These are phyloP conservation scores for Oophaga sylvatica DNA, from an alignment of 2,797 vertebrate genomes.

Conservation along the genomic window DNA sequence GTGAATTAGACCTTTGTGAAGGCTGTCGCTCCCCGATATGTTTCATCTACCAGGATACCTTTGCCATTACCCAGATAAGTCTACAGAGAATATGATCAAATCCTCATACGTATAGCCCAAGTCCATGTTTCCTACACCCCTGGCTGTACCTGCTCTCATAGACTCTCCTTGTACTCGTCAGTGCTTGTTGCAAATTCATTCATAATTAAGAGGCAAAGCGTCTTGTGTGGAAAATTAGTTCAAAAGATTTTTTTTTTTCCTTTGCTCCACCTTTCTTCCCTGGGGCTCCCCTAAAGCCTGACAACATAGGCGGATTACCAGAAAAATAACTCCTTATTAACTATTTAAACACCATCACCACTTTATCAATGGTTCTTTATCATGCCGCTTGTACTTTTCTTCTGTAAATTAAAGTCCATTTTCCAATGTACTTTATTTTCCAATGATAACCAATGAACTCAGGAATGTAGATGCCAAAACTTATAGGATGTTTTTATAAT, in stretches of 20 bases:
- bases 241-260: slow-evolving; percentile 48
- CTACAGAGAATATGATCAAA: background rate
- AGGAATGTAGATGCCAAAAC: background rate
- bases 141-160: slow-evolving; percentile 22
- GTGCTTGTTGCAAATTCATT: slow-evolving; percentile 53
- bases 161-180: slow-evolving; percentile 43
- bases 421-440: too few species aligned
- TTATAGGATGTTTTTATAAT: background rate
- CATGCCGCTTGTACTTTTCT: background rate
- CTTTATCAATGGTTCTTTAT: background rate
- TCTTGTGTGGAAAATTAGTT: slow-evolving; percentile 55
- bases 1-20: background rate
- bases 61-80: background rate
- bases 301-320: slow-evolving; percentile 54
- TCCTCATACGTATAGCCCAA: background rate
- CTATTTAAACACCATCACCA: background rate
- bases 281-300: slow-evolving; percentile 48
- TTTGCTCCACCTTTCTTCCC: slow-evolving; percentile 55
- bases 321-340: slow-evolving; percentile 39
- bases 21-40: background rate
- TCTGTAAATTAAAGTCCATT: background rate
- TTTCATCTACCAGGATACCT: background rate
- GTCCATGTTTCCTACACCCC: background rate
- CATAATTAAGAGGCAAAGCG: slow-evolving; percentile 56
- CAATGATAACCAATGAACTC: too few species aligned